These are phyloP conservation scores for Stomatorhinus ivindoensis DNA, from an alignment of 2,113 vertebrate species.

Conservation along the genomic window DNA sequence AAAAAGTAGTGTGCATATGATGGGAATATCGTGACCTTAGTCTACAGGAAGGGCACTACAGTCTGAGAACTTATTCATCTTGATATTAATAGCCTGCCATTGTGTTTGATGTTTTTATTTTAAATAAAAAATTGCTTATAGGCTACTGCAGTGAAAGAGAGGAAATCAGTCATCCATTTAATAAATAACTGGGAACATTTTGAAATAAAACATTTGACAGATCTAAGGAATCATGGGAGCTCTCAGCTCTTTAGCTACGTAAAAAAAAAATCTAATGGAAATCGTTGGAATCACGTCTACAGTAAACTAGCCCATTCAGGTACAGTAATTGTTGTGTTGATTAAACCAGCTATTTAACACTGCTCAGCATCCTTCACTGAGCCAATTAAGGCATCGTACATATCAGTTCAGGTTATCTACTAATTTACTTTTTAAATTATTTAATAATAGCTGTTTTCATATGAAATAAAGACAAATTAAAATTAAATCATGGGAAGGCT, in stretches of 20 bases:
- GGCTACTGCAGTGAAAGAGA: background rate
- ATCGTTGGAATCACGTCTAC: background rate
- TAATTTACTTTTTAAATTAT: background rate
- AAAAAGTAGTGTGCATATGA: background rate
- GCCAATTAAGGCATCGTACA: background rate
- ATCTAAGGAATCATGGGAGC: background rate
- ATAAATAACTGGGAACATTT: background rate
- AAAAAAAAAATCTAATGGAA: background rate
- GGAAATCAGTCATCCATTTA: background rate
- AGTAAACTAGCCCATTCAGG: background rate
- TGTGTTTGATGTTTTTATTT: background rate
- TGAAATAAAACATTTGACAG: background rate
- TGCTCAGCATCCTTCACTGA: background rate
- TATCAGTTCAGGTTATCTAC: background rate
- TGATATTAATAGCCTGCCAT: background rate
- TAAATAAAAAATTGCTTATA: background rate
- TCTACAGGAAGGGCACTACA: background rate
- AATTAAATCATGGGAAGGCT: background rate
- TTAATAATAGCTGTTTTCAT: background rate
- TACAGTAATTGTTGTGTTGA: background rate
- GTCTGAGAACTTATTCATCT: background rate
- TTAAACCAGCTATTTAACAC: background rate
- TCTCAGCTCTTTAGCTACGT: background rate
- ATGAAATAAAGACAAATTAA: conserved; percentile 1
- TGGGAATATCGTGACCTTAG: background rate